Base-by-base conservation (phyloP, 92 coral and sea anemone species). In the Epizoanthus fatuus region DNA sequence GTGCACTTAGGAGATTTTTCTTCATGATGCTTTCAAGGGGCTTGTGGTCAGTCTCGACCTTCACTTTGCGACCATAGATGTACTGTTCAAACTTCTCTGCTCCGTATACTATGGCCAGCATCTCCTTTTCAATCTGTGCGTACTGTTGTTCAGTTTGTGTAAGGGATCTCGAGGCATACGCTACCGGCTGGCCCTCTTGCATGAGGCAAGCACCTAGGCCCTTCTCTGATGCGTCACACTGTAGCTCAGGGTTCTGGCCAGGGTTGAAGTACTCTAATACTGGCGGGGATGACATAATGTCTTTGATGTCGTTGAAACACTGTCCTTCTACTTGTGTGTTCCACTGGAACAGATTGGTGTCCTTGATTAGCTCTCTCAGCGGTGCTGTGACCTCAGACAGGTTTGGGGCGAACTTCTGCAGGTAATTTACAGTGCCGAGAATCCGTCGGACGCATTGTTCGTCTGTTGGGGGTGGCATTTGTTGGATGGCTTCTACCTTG, bases 1-100 rank as follows among this genome's bases (percentile, higher is more conserved):
- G 91, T 15, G 86, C 94, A 45, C 68, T 85, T 63, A 79, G 60
- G 66, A 79, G 52, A 57, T 89, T 90, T 67, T 86, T 82, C 67
- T 74, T 86, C 63, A 90, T 75, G 9, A 86, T 86, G 17, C 62
- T 60, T n/a, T 85, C 81, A 42, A 90, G 60, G 19, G 91, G 91
- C 45, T 86, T 81, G 62, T 91, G 86, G 56, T 90, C 93, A 53
- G 88, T 81, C 81, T 91, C 91, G 9, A 91, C 91, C 74, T 44
- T 81, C 40, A 91, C 64, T 74, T 52, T 86, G 72, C 75, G 72
- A 38, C 86, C 91, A 84, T 91, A 87, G 17, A 86, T 73, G 75
- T 87, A 91, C 49, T 71, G 69, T 68, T 90, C 75, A 80, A 90
- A 90, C 25, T 71, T 70, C 55, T 90, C 83, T 22, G 77, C 78